A percentile compares a stretch with the other conserved stretches of the same genome.
Evolutionary conservation across 2,113 vertebrate genomes (phyloP).

Genomic region (Gallinago undulata): DNA sequence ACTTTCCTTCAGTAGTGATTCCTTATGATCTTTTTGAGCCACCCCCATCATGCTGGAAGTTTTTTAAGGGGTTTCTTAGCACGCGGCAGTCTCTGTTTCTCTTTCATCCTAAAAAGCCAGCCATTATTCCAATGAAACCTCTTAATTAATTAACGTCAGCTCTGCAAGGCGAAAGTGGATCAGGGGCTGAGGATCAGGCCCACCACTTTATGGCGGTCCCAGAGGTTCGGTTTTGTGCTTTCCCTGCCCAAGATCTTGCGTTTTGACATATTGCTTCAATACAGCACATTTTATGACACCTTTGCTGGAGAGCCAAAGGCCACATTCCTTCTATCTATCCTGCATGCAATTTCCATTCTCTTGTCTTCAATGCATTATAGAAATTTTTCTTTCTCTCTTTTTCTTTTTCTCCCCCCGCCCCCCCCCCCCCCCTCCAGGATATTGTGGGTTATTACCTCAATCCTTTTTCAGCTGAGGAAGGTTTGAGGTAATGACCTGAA

Average conservation of each 20-base stretch:
- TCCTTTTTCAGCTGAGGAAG: slow-evolving; percentile 53
- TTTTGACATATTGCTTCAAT: slow-evolving; percentile 46
- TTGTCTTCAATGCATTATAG: slow-evolving; percentile 8
- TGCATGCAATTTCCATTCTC: slow-evolving; percentile 36
- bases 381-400: neutral
- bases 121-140: neutral
- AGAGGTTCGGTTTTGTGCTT: neutral
- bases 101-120: neutral
- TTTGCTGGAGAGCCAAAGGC: slow-evolving; percentile 1
- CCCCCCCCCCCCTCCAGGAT: neutral
- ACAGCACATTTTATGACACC: slow-evolving; percentile 9
- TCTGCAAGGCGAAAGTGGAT: neutral
- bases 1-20: neutral
- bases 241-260: neutral
- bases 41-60: accelerated
- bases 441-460: slow-evolving; percentile 63
- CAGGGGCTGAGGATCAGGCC: neutral
- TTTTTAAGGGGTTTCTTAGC: neutral
- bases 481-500: slow-evolving; percentile 65
- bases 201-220: neutral
- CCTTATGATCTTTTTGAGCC: neutral
- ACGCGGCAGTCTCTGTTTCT: neutral
- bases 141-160: neutral
- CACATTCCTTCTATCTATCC: slow-evolving; percentile 27
- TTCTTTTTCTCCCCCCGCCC: neutral